Conservation (phyloP, 1,140 invertebrate species). For the Caenorhabditis brenneri region DNA sequence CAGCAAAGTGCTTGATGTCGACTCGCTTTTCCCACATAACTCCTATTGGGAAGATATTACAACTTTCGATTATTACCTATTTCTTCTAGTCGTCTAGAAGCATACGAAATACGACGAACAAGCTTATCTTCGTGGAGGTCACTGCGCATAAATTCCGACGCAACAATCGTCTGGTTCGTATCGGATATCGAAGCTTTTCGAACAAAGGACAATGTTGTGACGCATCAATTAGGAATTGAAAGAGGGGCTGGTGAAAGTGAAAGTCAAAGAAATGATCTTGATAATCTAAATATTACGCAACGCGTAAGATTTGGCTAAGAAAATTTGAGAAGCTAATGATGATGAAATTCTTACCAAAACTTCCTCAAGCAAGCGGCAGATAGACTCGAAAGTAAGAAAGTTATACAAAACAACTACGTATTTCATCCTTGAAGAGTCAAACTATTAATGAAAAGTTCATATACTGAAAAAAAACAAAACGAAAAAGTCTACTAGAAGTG, state of each 20-base stretch:
- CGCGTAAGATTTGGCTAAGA: background rate
- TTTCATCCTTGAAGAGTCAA: too few species aligned
- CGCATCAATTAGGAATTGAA: background rate
- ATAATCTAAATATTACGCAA: conserved; percentile 18
- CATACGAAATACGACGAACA: background rate
- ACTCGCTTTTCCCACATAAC: background rate
- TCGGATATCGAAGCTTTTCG: background rate
- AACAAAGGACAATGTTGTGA: conserved; percentile 10
- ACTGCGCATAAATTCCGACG: conserved; percentile 23
- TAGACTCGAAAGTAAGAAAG: too few species aligned
- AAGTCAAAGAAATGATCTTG: background rate
- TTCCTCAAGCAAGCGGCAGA: too few species aligned
- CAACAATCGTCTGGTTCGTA: conserved; percentile 33
- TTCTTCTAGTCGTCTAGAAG: background rate
- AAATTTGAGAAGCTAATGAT: background rate
- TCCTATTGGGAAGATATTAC: background rate
- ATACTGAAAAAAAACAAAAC: too few species aligned
- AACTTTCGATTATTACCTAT: conserved; percentile 6
- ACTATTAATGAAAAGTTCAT: too few species aligned
- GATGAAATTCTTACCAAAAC: too few species aligned
- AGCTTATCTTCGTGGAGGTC: conserved; percentile 23
- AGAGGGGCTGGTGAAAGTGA: background rate
- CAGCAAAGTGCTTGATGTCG: too few species aligned
- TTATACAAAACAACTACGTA: too few species aligned
- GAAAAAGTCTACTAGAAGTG: too few species aligned